Conservation (phyloP, 2,113 vertebrate genomes). For the Procapra przewalskii region DNA sequence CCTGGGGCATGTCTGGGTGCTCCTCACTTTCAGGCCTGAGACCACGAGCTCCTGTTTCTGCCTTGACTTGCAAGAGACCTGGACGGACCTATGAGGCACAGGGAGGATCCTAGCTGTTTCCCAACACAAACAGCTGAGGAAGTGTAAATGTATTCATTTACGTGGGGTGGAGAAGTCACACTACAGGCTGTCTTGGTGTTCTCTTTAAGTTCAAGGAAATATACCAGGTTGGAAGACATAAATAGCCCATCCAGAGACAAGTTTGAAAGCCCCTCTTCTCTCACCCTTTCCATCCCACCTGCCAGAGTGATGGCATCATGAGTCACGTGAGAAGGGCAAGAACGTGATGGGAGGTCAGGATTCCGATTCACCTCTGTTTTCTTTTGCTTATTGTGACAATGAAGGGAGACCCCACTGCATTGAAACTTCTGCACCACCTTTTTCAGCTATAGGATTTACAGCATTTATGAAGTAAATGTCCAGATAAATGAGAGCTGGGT, state of each 20-base stretch:
- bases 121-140: constrained; percentile 23
- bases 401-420: not conserved
- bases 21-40: not conserved
- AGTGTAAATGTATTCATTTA: constrained; percentile 31
- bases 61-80: not conserved
- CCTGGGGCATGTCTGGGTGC: not conserved
- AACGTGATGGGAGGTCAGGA: constrained; percentile 4
- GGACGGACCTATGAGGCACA: not conserved
- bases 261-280: not conserved
- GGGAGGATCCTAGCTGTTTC: not conserved
- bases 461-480: constrained; percentile 31
- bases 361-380: constrained; percentile 1
- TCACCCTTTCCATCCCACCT: constrained; percentile 33
- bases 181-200: constrained; percentile 19
- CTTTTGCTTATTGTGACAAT: constrained; percentile 20
- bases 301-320: not conserved
- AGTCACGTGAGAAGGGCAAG: not conserved
- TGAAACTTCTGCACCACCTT: not conserved
- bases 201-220: constrained; percentile 62
- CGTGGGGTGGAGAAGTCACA: constrained; percentile 20
- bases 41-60: not conserved
- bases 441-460: not conserved
- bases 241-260: constrained; percentile 17
- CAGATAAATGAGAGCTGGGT: constrained; percentile 52
- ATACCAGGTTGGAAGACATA: constrained; percentile 53